A percentile compares a stretch with the other conserved stretches of the same genome.
These are phyloP conservation scores for Protobothrops flavoviridis DNA, from an alignment of 2,113 vertebrate genomes.

Conservation along the genomic window DNA sequence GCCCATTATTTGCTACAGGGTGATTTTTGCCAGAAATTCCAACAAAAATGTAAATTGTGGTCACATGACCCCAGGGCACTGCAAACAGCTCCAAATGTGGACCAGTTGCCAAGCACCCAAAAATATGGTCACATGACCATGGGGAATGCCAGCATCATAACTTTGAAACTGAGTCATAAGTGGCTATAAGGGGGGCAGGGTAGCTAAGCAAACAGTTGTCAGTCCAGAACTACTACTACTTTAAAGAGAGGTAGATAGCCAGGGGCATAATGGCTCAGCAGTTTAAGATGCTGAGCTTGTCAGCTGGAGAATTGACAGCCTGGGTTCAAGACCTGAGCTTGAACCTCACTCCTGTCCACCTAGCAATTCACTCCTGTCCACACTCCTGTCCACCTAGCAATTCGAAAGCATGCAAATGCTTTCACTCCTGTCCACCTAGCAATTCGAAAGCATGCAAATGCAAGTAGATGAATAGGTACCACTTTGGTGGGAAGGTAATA, in stretches of 20 bases:
- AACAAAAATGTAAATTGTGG: neutral
- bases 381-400: too few species aligned
- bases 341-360: neutral
- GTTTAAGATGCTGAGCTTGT: neutral
- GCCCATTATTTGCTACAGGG: neutral
- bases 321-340: neutral
- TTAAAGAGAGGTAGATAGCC: neutral
- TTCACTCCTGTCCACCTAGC: neutral
- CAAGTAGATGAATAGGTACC: neutral
- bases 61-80: neutral
- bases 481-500: neutral
- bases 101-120: neutral
- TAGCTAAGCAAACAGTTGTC: neutral
- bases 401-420: neutral
- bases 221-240: neutral
- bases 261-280: neutral
- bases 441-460: neutral
- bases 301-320: neutral
- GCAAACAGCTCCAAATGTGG: neutral
- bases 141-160: neutral
- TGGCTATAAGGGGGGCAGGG: neutral
- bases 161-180: neutral
- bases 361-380: too few species aligned
- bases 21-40: neutral
- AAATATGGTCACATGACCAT: neutral